Evolutionary conservation across 2,113 vertebrate species (phyloP).

Genomic region (Cepphus grylle): DNA sequence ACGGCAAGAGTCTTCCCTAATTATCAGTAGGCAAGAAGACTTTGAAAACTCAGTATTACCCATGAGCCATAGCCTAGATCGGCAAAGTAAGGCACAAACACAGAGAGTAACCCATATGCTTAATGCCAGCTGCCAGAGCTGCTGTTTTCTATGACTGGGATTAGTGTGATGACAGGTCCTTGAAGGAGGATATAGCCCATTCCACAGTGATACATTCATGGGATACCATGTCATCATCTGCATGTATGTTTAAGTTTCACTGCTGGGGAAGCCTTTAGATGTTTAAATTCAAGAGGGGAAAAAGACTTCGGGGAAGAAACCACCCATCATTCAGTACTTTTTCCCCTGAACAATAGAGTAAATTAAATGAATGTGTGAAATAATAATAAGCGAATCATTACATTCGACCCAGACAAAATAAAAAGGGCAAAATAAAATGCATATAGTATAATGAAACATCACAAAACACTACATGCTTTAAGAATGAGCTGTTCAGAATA

Average conservation of each 20-base stretch:
- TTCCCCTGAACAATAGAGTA: background rate
- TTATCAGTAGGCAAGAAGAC: background rate
- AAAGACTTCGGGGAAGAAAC: background rate
- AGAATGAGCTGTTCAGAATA: background rate
- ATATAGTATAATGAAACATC: background rate
- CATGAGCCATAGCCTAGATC: background rate
- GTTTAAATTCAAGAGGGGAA: background rate
- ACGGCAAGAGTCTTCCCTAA: background rate
- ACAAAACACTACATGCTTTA: background rate
- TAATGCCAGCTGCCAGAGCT: background rate
- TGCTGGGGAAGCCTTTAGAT: background rate
- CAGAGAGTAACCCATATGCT: background rate
- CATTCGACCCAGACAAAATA: background rate
- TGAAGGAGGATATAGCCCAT: background rate
- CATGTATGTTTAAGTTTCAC: slow-evolving; percentile 8
- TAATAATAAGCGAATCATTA: background rate
- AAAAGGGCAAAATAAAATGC: background rate
- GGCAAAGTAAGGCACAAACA: background rate
- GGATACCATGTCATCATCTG: background rate
- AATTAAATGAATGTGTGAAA: slow-evolving; percentile 41
- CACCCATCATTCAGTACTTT: background rate
- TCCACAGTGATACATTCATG: background rate
- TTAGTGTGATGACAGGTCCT: background rate
- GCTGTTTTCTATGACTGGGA: background rate
- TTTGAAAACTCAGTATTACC: background rate